Base-by-base conservation (phyloP, 2,113 vertebrate genomes). In the Parus major region DNA sequence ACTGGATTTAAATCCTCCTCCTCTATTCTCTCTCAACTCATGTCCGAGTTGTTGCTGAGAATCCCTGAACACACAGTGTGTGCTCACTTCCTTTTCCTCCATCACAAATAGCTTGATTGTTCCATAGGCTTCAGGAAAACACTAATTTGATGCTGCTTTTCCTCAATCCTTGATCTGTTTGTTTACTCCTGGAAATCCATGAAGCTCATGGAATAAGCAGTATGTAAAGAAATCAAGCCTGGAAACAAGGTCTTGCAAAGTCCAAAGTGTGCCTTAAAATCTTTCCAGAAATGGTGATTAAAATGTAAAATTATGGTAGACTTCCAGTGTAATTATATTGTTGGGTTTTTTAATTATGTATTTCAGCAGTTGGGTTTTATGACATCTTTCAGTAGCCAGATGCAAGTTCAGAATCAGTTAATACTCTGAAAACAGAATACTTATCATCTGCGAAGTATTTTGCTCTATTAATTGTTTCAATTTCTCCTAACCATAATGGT, bases 401-500 rank as follows among this genome's bases (percentile, higher is more conserved):
- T 13, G 28, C 33, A 64, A 20, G 49, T 72, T 88, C 41, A 70
- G 35, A 90, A 50, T 39, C 28, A 75, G 49, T 31, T 68, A 78
- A 27, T 60, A 55, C 15, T 63, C 39, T 60, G 39, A 65, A 92
- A 92, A 71, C 25, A 47, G 25, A 76, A 22, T 42, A 21, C 28
- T 70, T 81, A 5, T 61, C 3, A 1, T 68, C 52, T 69, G 36
- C n/a, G 60, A 44, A 89, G 7, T 15, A 8, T 47, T 92, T 70
- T 88, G 27, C 47, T 35, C 12, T 31, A n/a, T 82, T 70, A n/a
- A 39, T 75, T 72, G 5, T 66, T 75, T 80, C 55, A 8, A 81
- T 80, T 94, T 95, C 31, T 55, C 49, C 57, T 36, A 83, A 50
- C 23, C 57, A 15, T 81, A 44, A 94, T 92, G 84, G 73, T 96